phyloP scores from a whole-genome alignment of 1,140 invertebrate species.

The Aphaenogaster rudis region DNA sequence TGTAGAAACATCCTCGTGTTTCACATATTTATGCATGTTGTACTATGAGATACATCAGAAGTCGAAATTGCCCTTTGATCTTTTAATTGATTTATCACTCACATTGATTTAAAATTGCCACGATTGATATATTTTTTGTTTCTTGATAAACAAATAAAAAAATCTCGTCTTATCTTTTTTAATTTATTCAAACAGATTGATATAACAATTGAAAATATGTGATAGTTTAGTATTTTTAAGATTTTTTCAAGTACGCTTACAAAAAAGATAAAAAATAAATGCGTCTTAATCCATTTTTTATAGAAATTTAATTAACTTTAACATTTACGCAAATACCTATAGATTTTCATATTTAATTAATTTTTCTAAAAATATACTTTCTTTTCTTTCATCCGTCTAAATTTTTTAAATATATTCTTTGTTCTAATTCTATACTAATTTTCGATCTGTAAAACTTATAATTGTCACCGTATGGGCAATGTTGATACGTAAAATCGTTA shows the following conservation, averaged over 20 bases:
- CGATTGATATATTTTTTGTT: background rate
- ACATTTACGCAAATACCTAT: background rate
- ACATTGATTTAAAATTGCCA: background rate
- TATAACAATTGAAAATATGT: background rate
- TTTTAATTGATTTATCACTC: background rate
- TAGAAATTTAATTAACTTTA: background rate
- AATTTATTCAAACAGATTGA: constrained; percentile 1
- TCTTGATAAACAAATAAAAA: constrained; percentile 10
- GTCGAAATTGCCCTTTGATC: constrained; percentile 43
- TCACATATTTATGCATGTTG: constrained; percentile 43
- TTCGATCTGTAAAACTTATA: constrained; percentile 7
- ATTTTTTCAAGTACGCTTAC: background rate
- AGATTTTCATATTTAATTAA: background rate
- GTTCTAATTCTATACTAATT: background rate
- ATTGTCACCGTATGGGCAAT: constrained; percentile 20
- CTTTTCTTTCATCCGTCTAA: background rate
- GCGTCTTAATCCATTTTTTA: background rate
- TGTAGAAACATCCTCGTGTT: constrained; percentile 26
- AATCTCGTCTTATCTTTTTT: background rate
- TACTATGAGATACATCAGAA: constrained; percentile 17
- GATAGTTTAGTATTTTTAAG: background rate
- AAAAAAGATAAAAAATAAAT: background rate
- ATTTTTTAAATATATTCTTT: background rate
- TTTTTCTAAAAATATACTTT: background rate
- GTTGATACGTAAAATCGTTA: constrained; percentile 41